phyloP scores from a whole-genome alignment of 2,888 invertebrate genomes.

The Syrista parreyssii region DNA sequence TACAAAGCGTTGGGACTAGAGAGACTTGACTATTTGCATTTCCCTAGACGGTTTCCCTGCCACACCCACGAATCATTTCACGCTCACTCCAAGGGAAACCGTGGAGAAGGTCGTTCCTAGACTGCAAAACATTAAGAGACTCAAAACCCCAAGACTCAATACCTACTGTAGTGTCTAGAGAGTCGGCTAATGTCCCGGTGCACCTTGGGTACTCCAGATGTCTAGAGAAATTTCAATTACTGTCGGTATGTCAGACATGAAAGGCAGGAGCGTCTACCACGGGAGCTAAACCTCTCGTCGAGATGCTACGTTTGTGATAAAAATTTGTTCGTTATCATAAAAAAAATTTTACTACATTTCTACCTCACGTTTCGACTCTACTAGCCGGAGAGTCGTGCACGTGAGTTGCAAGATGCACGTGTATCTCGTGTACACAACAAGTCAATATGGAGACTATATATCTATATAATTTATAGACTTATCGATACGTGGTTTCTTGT shows the following conservation, averaged over 20 bases:
- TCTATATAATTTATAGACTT: background rate
- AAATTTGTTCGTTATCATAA: background rate
- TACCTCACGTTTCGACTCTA: background rate
- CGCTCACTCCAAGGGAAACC: background rate
- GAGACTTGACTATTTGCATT: background rate
- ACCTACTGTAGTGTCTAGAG: background rate
- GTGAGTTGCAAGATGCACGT: background rate
- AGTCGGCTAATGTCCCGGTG: background rate
- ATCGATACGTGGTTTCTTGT: background rate
- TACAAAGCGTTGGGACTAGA: background rate
- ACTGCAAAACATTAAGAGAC: background rate
- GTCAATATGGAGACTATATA: background rate
- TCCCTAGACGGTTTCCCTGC: background rate
- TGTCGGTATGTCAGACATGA: background rate
- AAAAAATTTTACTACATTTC: background rate
- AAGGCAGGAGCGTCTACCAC: background rate
- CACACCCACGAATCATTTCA: background rate
- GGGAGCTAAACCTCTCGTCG: background rate
- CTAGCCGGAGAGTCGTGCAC: background rate
- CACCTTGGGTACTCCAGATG: background rate
- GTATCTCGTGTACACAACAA: background rate
- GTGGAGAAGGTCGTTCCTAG: background rate
- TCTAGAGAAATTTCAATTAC: background rate
- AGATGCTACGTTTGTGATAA: background rate
- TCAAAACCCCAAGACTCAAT: background rate